These are phyloP conservation scores for Rhimphoctona megacephalus DNA, from an alignment of 2,888 invertebrate species.

Conservation along the genomic window DNA sequence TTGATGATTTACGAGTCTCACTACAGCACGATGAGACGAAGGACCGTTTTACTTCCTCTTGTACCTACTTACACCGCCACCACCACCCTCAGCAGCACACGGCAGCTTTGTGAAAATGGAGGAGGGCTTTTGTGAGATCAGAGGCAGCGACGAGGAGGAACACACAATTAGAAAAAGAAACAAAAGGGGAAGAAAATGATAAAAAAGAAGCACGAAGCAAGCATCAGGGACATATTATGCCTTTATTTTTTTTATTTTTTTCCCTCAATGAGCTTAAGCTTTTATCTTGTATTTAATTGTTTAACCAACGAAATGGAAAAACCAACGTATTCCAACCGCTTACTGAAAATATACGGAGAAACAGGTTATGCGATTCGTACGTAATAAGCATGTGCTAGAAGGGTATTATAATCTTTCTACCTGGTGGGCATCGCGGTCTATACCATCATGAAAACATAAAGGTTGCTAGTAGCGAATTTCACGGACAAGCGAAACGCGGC, in stretches of 20 bases:
- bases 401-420: slow-evolving; percentile 33
- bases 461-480: slow-evolving; percentile 41
- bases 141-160: slow-evolving; percentile 14
- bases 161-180: slow-evolving; percentile 27
- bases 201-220: slow-evolving; percentile 15
- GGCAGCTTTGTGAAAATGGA: slow-evolving; percentile 44
- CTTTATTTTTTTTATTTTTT: slow-evolving; percentile 3
- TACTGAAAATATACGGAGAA: slow-evolving; percentile 20
- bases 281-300: slow-evolving; percentile 36
- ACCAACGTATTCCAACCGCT: slow-evolving; percentile 43
- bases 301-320: slow-evolving; percentile 27
- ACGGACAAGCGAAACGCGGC: slow-evolving; percentile 3
- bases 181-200: slow-evolving; percentile 16
- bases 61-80: slow-evolving; percentile 58
- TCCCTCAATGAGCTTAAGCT: background rate
- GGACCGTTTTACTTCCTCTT: slow-evolving; percentile 64
- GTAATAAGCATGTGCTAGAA: slow-evolving; percentile 43
- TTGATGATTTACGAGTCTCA: slow-evolving; percentile 70
- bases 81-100: background rate
- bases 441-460: slow-evolving; percentile 49
- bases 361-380: slow-evolving; percentile 17
- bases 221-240: slow-evolving; percentile 6
- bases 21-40: slow-evolving; percentile 52
- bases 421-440: background rate
- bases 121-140: slow-evolving; percentile 8